Conservation (phyloP, 2,113 vertebrate genomes). For the Sinocyclocheilus anophthalmus region DNA sequence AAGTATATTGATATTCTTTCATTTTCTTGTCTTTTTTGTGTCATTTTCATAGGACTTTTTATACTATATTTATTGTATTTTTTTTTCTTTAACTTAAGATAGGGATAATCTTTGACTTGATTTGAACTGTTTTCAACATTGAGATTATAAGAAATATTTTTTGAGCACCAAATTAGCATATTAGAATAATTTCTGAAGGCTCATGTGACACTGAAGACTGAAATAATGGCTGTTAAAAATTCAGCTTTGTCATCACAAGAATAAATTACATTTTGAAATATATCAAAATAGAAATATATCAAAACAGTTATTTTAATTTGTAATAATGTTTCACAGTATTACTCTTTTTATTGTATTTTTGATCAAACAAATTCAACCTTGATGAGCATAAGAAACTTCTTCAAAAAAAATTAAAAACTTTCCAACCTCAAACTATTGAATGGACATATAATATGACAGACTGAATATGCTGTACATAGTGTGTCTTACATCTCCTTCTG, state of each 20-base stretch:
- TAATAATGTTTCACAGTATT: background rate
- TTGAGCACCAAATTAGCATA: background rate
- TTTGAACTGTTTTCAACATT: background rate
- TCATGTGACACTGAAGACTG: background rate
- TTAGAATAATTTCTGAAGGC: background rate
- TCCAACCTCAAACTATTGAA: background rate
- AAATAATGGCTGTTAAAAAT: background rate
- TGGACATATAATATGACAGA: background rate
- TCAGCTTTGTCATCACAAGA: background rate
- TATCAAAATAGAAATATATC: background rate
- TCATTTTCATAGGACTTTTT: background rate
- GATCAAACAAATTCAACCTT: background rate
- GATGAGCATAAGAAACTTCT: background rate
- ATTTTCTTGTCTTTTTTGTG: slow-evolving; percentile 1
- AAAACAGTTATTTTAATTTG: background rate
- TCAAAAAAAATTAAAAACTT: background rate
- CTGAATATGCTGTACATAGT: background rate
- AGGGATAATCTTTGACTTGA: background rate
- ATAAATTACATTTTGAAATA: background rate
- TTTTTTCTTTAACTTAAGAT: background rate
- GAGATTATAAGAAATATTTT: background rate
- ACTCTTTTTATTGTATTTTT: background rate
- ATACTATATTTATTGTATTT: background rate
- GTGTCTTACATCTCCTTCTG: slow-evolving; percentile 75
- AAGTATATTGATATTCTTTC: background rate